phyloP scores from a whole-genome alignment of 2,113 vertebrate genomes.

The Urocitellus parryii region DNA sequence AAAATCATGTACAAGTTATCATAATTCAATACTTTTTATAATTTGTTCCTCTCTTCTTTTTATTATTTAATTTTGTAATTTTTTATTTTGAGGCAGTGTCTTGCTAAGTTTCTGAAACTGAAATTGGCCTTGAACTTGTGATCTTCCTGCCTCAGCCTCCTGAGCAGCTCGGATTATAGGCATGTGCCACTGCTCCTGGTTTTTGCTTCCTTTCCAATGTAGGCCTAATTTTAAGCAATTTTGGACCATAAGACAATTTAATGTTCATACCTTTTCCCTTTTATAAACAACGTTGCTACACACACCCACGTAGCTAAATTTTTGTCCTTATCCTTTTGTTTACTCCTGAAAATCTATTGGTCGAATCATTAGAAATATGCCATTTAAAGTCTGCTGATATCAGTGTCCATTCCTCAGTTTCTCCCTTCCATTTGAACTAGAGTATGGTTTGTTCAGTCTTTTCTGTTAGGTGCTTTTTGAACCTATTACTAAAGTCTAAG shows the following conservation, averaged over 20 bases:
- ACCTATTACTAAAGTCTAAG: background rate
- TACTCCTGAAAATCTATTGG: background rate
- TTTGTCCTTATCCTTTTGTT: background rate
- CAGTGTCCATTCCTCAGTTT: background rate
- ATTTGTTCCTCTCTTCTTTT: background rate
- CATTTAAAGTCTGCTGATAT: background rate
- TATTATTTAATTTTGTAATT: no score
- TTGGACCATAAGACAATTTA: background rate
- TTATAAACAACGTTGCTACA: background rate
- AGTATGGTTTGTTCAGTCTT: background rate
- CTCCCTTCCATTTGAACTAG: conserved; percentile 7
- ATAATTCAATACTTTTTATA: background rate
- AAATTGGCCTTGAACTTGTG: no score
- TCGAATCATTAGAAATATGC: background rate
- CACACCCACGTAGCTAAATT: background rate
- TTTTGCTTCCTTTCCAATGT: background rate
- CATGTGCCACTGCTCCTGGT: no score
- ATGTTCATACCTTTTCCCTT: conserved; percentile 20
- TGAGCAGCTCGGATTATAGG: no score
- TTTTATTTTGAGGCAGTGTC: no score
- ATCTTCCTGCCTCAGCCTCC: no score
- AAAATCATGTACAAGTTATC: background rate
- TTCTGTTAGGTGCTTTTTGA: conserved; percentile 6
- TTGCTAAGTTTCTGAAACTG: no score
- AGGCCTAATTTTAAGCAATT: conserved; percentile 14